Percentiles rank a stretch among this genome's conserved stretches.
phyloP scores from a whole-genome alignment of 2,113 vertebrate genomes.

The Todiramphus chloris region DNA sequence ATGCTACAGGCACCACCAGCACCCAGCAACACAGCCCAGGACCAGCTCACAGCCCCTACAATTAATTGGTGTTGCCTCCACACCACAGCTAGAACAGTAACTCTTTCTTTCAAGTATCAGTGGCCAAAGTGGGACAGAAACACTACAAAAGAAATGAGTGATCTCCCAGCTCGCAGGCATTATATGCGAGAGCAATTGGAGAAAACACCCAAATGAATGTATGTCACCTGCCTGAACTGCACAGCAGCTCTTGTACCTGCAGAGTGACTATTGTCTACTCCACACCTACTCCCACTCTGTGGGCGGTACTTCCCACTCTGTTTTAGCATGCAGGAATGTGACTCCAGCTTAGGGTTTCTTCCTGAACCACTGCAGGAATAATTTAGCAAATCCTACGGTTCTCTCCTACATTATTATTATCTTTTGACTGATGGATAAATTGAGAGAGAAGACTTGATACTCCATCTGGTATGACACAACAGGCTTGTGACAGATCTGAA shows the following conservation, averaged over 20 bases:
- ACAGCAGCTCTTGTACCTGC: neutral
- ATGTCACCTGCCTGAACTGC: neutral
- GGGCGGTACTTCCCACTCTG: neutral
- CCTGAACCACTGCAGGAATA: neutral
- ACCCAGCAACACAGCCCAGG: neutral
- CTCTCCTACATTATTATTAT: neutral
- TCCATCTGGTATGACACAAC: neutral
- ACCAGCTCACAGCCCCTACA: neutral
- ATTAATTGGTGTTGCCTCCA: neutral
- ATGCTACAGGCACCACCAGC: neutral
- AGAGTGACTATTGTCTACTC: neutral
- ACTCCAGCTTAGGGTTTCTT: neutral
- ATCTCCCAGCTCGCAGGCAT: neutral
- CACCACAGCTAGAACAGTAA: neutral
- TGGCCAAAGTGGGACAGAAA: neutral
- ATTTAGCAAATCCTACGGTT: neutral
- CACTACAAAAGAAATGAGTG: neutral
- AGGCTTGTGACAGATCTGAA: neutral
- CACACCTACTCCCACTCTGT: neutral
- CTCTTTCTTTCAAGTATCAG: neutral
- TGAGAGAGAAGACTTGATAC: neutral
- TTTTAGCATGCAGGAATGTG: neutral
- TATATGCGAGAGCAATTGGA: neutral
- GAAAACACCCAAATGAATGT: neutral
- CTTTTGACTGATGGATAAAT: constrained; percentile 1